These are phyloP conservation scores for Campaea margaritaria DNA, from an alignment of 2,888 invertebrate species.

Conservation along the genomic window DNA sequence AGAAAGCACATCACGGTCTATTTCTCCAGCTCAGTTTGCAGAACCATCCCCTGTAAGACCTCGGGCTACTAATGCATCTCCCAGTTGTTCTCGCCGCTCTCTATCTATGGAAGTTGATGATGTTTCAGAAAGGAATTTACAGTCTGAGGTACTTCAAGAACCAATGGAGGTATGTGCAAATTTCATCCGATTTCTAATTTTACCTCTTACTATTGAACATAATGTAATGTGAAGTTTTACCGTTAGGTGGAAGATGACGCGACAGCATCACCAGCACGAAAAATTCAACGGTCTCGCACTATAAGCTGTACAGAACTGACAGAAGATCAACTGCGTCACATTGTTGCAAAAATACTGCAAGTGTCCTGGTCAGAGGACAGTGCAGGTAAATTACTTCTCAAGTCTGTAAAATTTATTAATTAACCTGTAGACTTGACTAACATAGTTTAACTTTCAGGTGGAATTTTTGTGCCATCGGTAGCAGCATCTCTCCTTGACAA, in stretches of 20 bases:
- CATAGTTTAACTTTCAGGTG: constrained; percentile 64
- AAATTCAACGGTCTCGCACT: constrained; percentile 74
- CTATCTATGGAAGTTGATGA: constrained; percentile 82
- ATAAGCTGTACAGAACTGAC: constrained; percentile 86
- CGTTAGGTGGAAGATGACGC: constrained; percentile 80
- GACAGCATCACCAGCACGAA: constrained; percentile 74
- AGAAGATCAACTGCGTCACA: constrained; percentile 87
- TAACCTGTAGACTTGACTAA: not conserved
- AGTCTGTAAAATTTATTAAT: not conserved
- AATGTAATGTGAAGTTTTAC: not conserved
- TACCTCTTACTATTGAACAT: not conserved
- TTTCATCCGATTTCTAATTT: not conserved
- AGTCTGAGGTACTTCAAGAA: constrained; percentile 73
- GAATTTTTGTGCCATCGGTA: constrained; percentile 85
- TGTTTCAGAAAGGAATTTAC: constrained; percentile 76
- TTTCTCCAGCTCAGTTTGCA: constrained; percentile 79
- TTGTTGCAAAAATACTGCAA: constrained; percentile 89
- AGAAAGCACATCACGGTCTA: constrained; percentile 77
- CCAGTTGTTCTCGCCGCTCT: constrained; percentile 78
- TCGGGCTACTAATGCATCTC: constrained; percentile 70
- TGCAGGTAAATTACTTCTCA: constrained; percentile 62
- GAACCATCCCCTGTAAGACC: constrained; percentile 77
- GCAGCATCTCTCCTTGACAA: constrained; percentile 84
- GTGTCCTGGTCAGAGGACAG: constrained; percentile 89
- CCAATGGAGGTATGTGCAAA: constrained; percentile 74